phyloP scores from a whole-genome alignment of 2,797 vertebrate species.

The Acanthiza pusilla region DNA sequence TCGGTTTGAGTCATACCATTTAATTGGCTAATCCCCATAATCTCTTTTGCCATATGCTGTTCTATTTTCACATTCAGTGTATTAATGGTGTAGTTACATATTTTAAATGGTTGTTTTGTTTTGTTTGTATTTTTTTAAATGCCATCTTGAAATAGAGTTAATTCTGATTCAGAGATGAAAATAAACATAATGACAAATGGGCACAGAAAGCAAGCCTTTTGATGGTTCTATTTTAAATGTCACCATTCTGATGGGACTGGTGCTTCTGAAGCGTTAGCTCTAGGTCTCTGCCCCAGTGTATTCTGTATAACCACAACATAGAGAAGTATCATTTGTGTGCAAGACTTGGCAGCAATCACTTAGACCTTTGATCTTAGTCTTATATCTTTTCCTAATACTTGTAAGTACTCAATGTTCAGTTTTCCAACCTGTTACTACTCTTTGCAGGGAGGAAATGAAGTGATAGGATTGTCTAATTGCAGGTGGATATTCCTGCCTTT shows the following conservation, averaged over 20 bases:
- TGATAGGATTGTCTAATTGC: background rate
- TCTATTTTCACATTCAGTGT: slow-evolving; percentile 65
- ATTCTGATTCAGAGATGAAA: background rate
- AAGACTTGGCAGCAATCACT: background rate
- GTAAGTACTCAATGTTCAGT: background rate
- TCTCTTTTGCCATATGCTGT: slow-evolving; percentile 82
- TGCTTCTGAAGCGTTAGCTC: background rate
- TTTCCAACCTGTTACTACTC: background rate
- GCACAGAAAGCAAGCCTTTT: background rate
- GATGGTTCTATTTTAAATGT: background rate
- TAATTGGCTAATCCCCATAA: slow-evolving; percentile 85
- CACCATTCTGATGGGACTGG: background rate
- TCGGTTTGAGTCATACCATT: slow-evolving; percentile 73
- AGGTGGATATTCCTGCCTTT: background rate
- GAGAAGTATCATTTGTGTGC: background rate
- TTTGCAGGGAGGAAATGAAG: background rate
- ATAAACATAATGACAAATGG: background rate
- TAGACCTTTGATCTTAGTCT: background rate
- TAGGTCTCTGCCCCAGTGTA: background rate
- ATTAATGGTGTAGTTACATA: background rate
- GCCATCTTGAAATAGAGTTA: background rate
- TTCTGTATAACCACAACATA: background rate
- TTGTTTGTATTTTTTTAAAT: background rate
- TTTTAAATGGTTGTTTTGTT: background rate
- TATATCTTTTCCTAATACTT: background rate